These are phyloP conservation scores for Noctua fimbriata DNA, from an alignment of 2,888 invertebrate species.

Conservation along the genomic window DNA sequence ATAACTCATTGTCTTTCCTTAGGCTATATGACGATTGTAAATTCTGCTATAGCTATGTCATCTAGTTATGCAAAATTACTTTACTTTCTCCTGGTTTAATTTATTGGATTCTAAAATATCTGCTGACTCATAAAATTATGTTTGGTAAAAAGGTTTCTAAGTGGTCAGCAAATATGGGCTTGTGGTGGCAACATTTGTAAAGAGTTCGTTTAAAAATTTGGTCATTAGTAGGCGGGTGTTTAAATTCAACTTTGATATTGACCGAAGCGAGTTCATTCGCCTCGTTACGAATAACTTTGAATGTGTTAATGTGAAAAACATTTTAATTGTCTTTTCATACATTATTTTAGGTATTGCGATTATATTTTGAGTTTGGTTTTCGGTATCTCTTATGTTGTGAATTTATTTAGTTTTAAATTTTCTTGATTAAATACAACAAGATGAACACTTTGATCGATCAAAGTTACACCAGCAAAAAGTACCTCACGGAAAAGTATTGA, in stretches of 20 bases:
- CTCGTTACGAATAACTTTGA: conserved; percentile 49
- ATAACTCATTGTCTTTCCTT: conserved; percentile 78
- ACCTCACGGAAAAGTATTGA: conserved; percentile 58
- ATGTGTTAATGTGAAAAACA: conserved; percentile 43
- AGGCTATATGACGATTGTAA: conserved; percentile 70
- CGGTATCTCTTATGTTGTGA: not conserved
- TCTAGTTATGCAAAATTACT: conserved; percentile 77
- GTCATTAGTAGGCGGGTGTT: conserved; percentile 65
- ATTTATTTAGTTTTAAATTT: conserved; percentile 7
- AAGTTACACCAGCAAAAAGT: conserved; percentile 33
- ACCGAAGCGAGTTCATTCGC: conserved; percentile 62
- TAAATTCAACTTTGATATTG: conserved; percentile 67
- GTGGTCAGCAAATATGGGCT: conserved; percentile 35
- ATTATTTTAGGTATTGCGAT: not conserved
- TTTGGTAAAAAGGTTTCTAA: conserved; percentile 18
- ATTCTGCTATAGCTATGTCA: conserved; percentile 64
- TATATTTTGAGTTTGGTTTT: not conserved
- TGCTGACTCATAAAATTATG: conserved; percentile 29
- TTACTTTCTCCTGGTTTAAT: conserved; percentile 78
- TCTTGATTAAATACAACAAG: conserved; percentile 23
- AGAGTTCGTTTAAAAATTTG: conserved; percentile 54
- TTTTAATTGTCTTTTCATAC: conserved; percentile 27
- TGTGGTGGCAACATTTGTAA: conserved; percentile 36
- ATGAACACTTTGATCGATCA: conserved; percentile 20
- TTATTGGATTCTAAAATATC: conserved; percentile 43